Base-by-base conservation (phyloP, 2,113 vertebrate species). In the Pseudorectes ferrugineus region DNA sequence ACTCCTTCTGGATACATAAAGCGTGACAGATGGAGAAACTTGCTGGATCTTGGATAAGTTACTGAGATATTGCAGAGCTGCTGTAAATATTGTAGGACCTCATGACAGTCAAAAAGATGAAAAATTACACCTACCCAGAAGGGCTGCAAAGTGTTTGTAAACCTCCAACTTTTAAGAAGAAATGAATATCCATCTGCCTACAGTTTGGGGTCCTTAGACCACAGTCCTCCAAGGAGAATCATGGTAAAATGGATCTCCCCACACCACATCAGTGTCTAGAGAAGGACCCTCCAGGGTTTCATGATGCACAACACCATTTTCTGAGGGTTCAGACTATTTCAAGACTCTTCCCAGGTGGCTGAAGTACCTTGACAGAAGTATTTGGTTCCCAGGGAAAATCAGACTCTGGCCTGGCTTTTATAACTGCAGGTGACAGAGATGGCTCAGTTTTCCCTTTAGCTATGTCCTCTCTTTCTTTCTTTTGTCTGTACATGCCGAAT, bases 31-130 rank as follows among this genome's bases (percentile, higher is more conserved):
- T 88, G 88, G 71, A 58, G 85, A 75, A 93, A 82, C 78, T 68
- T 75, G 61, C 85, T 85, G 85, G 76, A 85, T 88, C 82, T 67
- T 68, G 71, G 66, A 36, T 52, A 72, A 82, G 57, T 87, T 71
- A 62, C 51, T 49, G 65, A 66, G 90, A 43, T 23, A 40, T 21
- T 88, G 58, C 42, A 43, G 65, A 59, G 48, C 23, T 83, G 58
- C 79, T 90, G 70, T 93, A 95, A 95, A 95, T 88, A 82, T 57
- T 79, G 71, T 92, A 88, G 79, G 62, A 59, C 52, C n/a, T 48
- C 45, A 4, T 23, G 78, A 16, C 82, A 88, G 91, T 20, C 70
- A 82, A n/a, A 63, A 48, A 74, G 62, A 71, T 21, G 26, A 57
- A 72, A 67, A 85, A 55, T 16, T 28, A 38, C 57, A 65, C 35